Conservation (phyloP, 2,888 invertebrate genomes). For the Protula sp. region DNA sequence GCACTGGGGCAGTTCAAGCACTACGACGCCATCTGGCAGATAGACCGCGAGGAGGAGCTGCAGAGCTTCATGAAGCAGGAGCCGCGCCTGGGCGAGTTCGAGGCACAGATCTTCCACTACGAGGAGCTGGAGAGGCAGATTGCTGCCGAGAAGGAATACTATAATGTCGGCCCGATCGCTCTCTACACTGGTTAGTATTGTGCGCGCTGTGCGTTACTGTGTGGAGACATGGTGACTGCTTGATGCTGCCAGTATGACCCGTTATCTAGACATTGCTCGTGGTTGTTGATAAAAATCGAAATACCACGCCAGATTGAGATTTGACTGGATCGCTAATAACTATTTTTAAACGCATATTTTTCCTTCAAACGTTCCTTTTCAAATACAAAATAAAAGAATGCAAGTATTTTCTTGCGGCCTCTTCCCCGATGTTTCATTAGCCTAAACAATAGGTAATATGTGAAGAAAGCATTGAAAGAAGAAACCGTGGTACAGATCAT, state of each 20-base stretch:
- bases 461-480: too few relatives aligned
- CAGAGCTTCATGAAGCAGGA: slow-evolving; percentile 52
- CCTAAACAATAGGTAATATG: too few relatives aligned
- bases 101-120: slow-evolving; percentile 53
- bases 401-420: too few relatives aligned
- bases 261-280: too few relatives aligned
- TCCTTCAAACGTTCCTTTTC: too few relatives aligned
- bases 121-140: slow-evolving; percentile 51
- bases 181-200: slow-evolving; percentile 44
- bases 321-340: too few relatives aligned
- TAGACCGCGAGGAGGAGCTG: slow-evolving; percentile 50
- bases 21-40: slow-evolving; percentile 62
- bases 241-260: not conserved
- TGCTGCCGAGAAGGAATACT: slow-evolving; percentile 46
- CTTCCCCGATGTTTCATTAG: too few relatives aligned
- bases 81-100: slow-evolving; percentile 55
- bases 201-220: not conserved
- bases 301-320: too few relatives aligned
- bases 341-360: too few relatives aligned
- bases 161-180: slow-evolving; percentile 52
- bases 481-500: too few relatives aligned
- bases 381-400: too few relatives aligned
- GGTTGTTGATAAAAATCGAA: too few relatives aligned
- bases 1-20: slow-evolving; percentile 82
- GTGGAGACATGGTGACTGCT: not conserved